These are phyloP conservation scores for Onchidella celtica DNA, from an alignment of 2,888 invertebrate genomes.

Conservation along the genomic window DNA sequence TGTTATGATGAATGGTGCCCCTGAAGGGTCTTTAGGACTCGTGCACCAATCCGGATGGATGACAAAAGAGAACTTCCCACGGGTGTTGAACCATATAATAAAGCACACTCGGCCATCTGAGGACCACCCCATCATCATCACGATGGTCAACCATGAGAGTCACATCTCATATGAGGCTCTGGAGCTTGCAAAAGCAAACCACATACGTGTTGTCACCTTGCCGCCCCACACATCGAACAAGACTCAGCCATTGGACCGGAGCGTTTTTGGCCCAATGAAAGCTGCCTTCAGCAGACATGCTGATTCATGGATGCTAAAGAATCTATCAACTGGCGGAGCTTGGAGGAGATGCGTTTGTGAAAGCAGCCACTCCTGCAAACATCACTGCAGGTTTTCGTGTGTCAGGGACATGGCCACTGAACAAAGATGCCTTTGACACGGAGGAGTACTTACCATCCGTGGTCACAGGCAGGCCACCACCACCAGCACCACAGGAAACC, in stretches of 20 bases:
- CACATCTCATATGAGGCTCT: background rate
- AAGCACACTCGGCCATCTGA: constrained; percentile 22
- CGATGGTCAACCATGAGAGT: background rate
- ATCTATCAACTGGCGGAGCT: constrained; percentile 35
- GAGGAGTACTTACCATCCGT: constrained; percentile 36
- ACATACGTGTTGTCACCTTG: constrained; percentile 27
- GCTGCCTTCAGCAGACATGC: constrained; percentile 29
- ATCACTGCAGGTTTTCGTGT: constrained; percentile 8
- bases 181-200: background rate
- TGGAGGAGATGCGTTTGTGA: constrained; percentile 26
- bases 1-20: constrained; percentile 36
- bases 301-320: constrained; percentile 42
- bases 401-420: constrained; percentile 42
- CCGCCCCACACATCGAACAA: constrained; percentile 49
- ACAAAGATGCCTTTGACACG: constrained; percentile 23
- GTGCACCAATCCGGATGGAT: constrained; percentile 49
- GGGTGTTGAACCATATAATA: constrained; percentile 29
- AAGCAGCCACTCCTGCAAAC: constrained; percentile 30
- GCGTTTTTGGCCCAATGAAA: constrained; percentile 44
- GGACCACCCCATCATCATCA: constrained; percentile 38
- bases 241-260: constrained; percentile 42
- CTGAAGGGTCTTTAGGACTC: constrained; percentile 39
- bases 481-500: too few species aligned
- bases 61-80: constrained; percentile 36
- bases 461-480: constrained; percentile 14